Evolutionary conservation across 2,113 vertebrate genomes (phyloP), one percentile per base, ranked within the genome.

Genomic region (Dolichotis patagonum): DNA sequence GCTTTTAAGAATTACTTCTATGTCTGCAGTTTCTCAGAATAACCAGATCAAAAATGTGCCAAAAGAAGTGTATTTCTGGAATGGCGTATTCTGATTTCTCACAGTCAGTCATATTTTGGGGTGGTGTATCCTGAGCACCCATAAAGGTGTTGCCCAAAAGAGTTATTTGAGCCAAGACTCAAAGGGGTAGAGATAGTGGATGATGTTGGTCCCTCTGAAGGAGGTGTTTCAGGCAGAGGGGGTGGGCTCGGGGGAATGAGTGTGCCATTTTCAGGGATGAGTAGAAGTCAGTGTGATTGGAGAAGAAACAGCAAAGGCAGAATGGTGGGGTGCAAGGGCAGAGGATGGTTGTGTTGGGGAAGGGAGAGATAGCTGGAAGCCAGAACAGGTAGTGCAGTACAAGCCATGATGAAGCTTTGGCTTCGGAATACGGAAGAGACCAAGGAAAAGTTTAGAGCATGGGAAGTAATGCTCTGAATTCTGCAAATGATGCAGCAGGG

Each of bases 121-220:
- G 12, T 73, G 49, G 14, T 38, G 3, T 83, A 20, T 84, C 17
- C 30, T 85, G 86, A 78, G 16, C 35, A 16, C 77, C 30, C 46
- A 75, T 24, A 77, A 49, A 80, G 46, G 38, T 28, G n/a, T 84
- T 67, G 63, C 58, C 41, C 41, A 58, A 60, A 94, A 20, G 19
- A 69, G 22, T 35, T 90, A n/a, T 85, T 87, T 91, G 78, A 97
- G 30, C 60, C n/a, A 69, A 87, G 26, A 75, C 58, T 60, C 89
- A 49, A 85, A 95, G 71, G 85, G 82, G 28, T 17, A 56, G 28
- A 90, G 62, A 10, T 41, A 52, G 16, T 77, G 9, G 46, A n/a
- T 35, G 6, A n/a, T n/a, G 2, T 86, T 38, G 24, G 22, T 91
- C 32, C 78, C 62, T 90, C 20, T 41, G 71, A n/a, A 71, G 88